A percentile compares a stretch with the other conserved stretches of the same genome.
Evolutionary conservation across 2,888 invertebrate species (phyloP).

Genomic region (Leptodirus hochenwartii): DNA sequence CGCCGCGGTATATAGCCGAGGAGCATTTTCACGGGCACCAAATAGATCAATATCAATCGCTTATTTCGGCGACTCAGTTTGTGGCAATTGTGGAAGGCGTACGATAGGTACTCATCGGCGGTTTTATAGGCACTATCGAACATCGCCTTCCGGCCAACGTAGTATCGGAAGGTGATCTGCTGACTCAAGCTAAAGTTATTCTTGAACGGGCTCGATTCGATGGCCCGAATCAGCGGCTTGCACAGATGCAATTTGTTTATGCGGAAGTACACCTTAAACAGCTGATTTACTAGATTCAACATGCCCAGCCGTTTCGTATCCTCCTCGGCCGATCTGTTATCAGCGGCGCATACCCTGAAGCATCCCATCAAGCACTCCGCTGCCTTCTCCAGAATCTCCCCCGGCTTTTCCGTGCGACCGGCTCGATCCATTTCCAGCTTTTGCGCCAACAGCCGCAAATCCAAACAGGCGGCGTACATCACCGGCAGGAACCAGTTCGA

Average conservation of each 20-base stretch:
- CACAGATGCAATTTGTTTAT: constrained; percentile 79
- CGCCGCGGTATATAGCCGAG: constrained; percentile 86
- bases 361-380: constrained; percentile 86
- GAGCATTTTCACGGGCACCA: constrained; percentile 94
- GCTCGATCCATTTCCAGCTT: constrained; percentile 48
- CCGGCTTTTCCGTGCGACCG: constrained; percentile 33
- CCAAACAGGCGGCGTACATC: constrained; percentile 78
- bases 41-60: constrained; percentile 78
- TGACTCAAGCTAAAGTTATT: constrained; percentile 82
- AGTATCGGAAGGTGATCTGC: constrained; percentile 92
- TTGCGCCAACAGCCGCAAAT: constrained; percentile 69
- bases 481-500: constrained; percentile 95
- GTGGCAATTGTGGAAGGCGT: constrained; percentile 85
- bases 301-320: constrained; percentile 94
- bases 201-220: constrained; percentile 81
- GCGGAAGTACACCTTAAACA: constrained; percentile 71
- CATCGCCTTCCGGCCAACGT: constrained; percentile 94
- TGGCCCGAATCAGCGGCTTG: constrained; percentile 90
- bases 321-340: constrained; percentile 75
- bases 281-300: constrained; percentile 89
- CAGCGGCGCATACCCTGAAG: constrained; percentile 88
- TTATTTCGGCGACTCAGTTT: constrained; percentile 69
- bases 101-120: constrained; percentile 84
- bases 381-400: constrained; percentile 76
- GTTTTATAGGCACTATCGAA: constrained; percentile 91